phyloP scores from a whole-genome alignment of 64 coral and sea anemone species.

The Orbicella faveolata region DNA sequence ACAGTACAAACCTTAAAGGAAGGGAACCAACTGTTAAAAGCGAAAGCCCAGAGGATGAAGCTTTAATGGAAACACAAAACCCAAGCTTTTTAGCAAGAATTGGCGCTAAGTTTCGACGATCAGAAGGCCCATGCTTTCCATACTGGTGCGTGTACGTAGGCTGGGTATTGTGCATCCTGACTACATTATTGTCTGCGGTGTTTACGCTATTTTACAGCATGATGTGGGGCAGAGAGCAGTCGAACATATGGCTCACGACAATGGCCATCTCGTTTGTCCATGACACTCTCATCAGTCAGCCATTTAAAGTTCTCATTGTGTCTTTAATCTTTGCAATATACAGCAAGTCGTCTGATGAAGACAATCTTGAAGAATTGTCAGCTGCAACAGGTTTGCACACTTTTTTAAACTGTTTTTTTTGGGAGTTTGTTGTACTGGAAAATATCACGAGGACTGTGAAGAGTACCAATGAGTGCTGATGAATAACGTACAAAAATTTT shows the following conservation, averaged over 20 bases:
- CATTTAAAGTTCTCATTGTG: slow-evolving; percentile 62
- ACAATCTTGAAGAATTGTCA: slow-evolving; percentile 33
- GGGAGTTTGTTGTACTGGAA: too few species aligned
- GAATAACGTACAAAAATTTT: too few species aligned
- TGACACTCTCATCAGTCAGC: slow-evolving; percentile 69
- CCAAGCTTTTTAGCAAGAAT: background rate
- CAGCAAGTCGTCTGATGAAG: slow-evolving; percentile 38
- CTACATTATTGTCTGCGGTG: slow-evolving; percentile 32
- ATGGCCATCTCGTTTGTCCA: slow-evolving; percentile 70
- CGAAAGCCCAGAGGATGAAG: background rate
- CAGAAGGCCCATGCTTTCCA: slow-evolving; percentile 30
- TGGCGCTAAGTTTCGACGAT: slow-evolving; percentile 3
- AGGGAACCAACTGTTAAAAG: background rate
- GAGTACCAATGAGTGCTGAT: too few species aligned
- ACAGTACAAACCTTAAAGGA: background rate
- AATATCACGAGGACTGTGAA: too few species aligned
- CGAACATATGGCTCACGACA: slow-evolving; percentile 66
- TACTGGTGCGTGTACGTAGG: slow-evolving; percentile 64
- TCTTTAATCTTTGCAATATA: slow-evolving; percentile 70
- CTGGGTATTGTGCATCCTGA: slow-evolving; percentile 59
- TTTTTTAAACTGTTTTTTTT: background rate
- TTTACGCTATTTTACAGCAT: slow-evolving; percentile 80
- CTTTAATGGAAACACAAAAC: slow-evolving; percentile 16
- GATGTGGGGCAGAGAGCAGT: slow-evolving; percentile 82
- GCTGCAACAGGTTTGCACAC: background rate